Evolutionary conservation across 2,888 invertebrate genomes (phyloP), one percentile per base, ranked within the genome.

Genomic region (Epistrophe grossulariae): DNA sequence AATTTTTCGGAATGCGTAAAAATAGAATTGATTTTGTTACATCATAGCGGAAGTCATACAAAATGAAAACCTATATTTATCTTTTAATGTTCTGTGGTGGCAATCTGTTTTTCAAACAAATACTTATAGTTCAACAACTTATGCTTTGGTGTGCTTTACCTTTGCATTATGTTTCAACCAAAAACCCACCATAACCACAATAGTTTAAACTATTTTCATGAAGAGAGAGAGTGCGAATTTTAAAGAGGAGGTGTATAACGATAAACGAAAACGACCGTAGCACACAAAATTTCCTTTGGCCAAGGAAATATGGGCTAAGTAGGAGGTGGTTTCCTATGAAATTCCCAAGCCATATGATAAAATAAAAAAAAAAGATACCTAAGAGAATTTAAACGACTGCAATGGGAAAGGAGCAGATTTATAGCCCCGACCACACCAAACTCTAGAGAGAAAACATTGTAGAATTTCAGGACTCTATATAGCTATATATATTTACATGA

Each of bases 301-400:
- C 45, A 71, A 60, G 45, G 57, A 60, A 64, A 55, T 72, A 40
- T 59, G 40, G 72, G 76, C 73, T 73, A 50, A 78, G 70, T 64
- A 62, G 78, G 68, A 60, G 62, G 81, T 64, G 62, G 81, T 64
- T 64, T 64, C 57, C 50, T 68, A 50, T 28, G 59, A 19, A 85
- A 73, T 78, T 55, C 64, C 48, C 68, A 59, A 62, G 62, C 50
- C 19, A 64, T 19, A 1, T 19, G 17, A 60, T 57, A 40, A 2
- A 84, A 68, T 52, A n/a, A 31, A 11, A 45, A n/a, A 17, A 45
- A 11, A 45, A 64, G 40, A 15, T 68, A 9, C 52, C 52, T 66
- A 71, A 59, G 81, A 78, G 73, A 62, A 73, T 81, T 78, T 85
- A 81, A 85, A 85, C 78, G 77, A 45, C 80, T 62, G 60, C 68